A percentile compares a stretch with the other conserved stretches of the same genome.
phyloP scores from a whole-genome alignment of 2,888 invertebrate species.

The Ametastegia equiseti region DNA sequence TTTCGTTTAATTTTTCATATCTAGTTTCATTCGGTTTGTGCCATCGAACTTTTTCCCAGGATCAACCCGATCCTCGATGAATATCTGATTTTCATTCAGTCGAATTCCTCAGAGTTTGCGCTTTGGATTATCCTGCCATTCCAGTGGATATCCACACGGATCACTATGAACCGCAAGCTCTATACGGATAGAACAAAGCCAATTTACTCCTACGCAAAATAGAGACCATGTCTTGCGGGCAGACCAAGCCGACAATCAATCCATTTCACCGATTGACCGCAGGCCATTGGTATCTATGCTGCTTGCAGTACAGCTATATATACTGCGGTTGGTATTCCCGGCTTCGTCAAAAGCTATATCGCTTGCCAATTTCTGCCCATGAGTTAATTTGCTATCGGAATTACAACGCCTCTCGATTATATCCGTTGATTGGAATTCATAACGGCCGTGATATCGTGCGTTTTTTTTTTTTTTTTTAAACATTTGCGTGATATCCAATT shows the following conservation, averaged over 20 bases:
- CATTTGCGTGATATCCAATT: no score
- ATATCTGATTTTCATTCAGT: no score
- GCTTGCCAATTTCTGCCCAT: not conserved
- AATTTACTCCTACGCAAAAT: not conserved
- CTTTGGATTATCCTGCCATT: no score
- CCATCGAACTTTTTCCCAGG: no score
- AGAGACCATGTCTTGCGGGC: not conserved
- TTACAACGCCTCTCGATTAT: not conserved
- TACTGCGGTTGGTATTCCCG: not conserved
- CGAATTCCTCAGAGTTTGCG: no score
- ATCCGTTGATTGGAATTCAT: no score
- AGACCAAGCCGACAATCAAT: not conserved
- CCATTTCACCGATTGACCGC: constrained; percentile 5
- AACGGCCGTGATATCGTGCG: not conserved
- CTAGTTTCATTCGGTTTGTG: no score
- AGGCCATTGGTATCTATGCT: not conserved
- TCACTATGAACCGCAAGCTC: no score
- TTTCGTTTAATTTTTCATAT: no score
- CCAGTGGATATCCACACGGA: no score
- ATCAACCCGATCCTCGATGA: no score
- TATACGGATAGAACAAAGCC: not conserved
- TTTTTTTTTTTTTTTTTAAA: not conserved
- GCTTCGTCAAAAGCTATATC: not conserved
- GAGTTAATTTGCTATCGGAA: not conserved
- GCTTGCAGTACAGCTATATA: not conserved